Conservation (phyloP, 2,113 vertebrate genomes). For the Tetraodon nigroviridis region DNA sequence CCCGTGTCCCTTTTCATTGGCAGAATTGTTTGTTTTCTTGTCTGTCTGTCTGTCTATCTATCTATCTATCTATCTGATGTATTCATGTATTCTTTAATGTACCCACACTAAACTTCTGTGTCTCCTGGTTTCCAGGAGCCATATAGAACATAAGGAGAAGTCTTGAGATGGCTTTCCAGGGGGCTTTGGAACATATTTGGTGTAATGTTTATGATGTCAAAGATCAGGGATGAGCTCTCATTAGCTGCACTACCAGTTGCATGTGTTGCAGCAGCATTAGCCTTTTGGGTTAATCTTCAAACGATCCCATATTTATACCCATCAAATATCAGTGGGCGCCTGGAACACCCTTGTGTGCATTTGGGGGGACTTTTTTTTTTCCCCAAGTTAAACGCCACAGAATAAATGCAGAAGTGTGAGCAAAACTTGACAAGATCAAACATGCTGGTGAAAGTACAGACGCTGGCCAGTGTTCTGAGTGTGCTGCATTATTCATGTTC, state of each 20-base stretch:
- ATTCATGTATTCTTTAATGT: constrained; percentile 1
- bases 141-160: constrained; percentile 42
- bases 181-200: constrained; percentile 75
- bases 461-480: constrained; percentile 75
- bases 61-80: too few relatives aligned
- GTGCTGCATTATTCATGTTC: constrained; percentile 77
- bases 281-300: constrained; percentile 79
- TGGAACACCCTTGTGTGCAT: constrained; percentile 65
- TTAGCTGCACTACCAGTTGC: constrained; percentile 72
- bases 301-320: constrained; percentile 74
- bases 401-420: constrained; percentile 73
- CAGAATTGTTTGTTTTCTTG: too few relatives aligned
- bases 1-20: not conserved
- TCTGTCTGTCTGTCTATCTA: too few relatives aligned
- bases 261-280: constrained; percentile 66
- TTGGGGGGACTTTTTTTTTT: constrained; percentile 57
- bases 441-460: constrained; percentile 72
- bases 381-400: constrained; percentile 60
- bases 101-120: constrained; percentile 55
- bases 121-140: constrained; percentile 36
- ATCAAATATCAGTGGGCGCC: constrained; percentile 70
- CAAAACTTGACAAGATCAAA: constrained; percentile 79
- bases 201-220: constrained; percentile 78
- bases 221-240: constrained; percentile 74
- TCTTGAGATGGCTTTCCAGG: constrained; percentile 64